Evolutionary conservation across 1,140 invertebrate species (phyloP).

Genomic region (Drosophila ohnishii): DNA sequence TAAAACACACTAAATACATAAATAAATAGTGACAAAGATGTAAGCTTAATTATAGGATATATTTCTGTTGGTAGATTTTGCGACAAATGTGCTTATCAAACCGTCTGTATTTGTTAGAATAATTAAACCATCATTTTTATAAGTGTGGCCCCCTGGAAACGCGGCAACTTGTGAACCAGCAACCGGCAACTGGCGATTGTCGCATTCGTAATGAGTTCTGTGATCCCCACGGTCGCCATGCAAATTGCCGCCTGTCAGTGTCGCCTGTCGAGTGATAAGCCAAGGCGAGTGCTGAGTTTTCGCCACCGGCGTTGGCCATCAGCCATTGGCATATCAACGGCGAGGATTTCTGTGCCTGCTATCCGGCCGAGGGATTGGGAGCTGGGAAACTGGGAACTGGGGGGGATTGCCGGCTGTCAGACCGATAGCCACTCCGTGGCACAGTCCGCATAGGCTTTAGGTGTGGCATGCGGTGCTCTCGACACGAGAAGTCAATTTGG

Average conservation of each 20-base stretch:
- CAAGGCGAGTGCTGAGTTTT: slow-evolving; percentile 38
- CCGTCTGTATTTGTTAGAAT: background rate
- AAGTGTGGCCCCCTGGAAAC: slow-evolving; percentile 6
- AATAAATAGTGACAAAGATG: too few species aligned
- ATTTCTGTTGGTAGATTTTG: too few species aligned
- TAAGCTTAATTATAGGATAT: too few species aligned
- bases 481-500: slow-evolving; percentile 61
- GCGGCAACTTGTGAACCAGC: slow-evolving; percentile 11
- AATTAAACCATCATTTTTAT: background rate
- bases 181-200: slow-evolving; percentile 36
- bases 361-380: slow-evolving; percentile 22
- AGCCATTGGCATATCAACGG: slow-evolving; percentile 7
- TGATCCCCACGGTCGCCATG: slow-evolving; percentile 34
- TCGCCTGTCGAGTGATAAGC: slow-evolving; percentile 54
- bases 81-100: too few species aligned
- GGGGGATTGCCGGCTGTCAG: slow-evolving; percentile 45
- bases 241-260: slow-evolving; percentile 53
- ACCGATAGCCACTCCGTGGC: slow-evolving; percentile 34
- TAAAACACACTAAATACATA: too few species aligned
- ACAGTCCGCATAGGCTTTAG: slow-evolving; percentile 12
- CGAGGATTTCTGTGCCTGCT: slow-evolving; percentile 7
- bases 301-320: slow-evolving; percentile 54
- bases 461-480: slow-evolving; percentile 49
- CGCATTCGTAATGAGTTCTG: slow-evolving; percentile 72
- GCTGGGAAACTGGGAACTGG: background rate